Evolutionary conservation across 2,888 invertebrate species (phyloP).

Genomic region (Cerastis leucographa): DNA sequence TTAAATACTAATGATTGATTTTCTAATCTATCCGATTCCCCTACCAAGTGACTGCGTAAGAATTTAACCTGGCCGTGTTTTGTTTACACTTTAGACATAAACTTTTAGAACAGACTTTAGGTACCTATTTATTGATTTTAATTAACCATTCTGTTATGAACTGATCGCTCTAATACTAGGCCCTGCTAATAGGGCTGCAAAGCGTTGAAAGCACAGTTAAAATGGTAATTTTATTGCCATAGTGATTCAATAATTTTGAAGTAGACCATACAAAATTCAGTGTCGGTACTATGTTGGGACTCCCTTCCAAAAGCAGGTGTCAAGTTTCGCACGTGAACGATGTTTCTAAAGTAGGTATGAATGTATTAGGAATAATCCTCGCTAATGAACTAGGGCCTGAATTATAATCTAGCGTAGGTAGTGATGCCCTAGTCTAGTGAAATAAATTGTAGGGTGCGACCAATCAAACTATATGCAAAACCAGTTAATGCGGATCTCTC

Average conservation of each 20-base stretch:
- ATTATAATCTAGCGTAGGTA: neutral
- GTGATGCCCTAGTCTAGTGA: neutral
- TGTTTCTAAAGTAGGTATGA: neutral
- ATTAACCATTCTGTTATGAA: neutral
- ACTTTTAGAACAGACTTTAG: neutral
- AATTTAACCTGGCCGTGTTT: neutral
- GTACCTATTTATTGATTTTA: slow-evolving; percentile 10
- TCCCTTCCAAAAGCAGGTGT: neutral
- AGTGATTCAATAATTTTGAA: neutral
- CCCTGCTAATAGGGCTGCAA: neutral
- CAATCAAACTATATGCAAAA: too few relatives aligned
- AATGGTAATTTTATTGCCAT: neutral
- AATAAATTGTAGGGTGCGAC: neutral
- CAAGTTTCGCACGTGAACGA: neutral
- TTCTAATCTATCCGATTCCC: neutral
- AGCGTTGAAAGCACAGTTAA: neutral
- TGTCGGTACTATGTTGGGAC: neutral
- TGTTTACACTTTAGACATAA: neutral
- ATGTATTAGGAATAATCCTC: neutral
- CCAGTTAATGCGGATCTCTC: too few relatives aligned
- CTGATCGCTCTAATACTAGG: neutral
- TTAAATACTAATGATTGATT: neutral
- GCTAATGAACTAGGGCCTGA: neutral
- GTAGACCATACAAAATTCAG: neutral
- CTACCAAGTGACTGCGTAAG: neutral